Evolutionary conservation across 2,797 vertebrate species (phyloP), one percentile per base, ranked within the genome.

Genomic region (Lophotriccus pileatus): DNA sequence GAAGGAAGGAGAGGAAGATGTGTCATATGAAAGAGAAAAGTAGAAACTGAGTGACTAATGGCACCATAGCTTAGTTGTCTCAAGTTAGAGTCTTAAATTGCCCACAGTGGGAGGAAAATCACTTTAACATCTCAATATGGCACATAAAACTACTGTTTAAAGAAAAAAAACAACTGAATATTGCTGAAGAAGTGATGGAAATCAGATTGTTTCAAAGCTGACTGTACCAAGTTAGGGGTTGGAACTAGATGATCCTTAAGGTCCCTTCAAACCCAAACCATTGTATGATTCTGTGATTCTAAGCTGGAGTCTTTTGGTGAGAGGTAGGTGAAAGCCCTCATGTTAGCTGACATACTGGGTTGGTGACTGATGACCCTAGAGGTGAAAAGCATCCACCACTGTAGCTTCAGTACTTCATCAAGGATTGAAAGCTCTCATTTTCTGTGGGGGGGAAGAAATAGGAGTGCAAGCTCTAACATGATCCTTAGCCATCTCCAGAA

Each of bases 31-130:
- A 81, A 87, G 56, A 75, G 64, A 69, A 87, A 91, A 83, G 68
- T 20, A 82, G 47, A 75, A 36, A 87, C 52, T 59, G 55, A 83
- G n/a, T 89, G 83, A 88, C 47, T 88, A 70, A 96, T 21, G 49
- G 67, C 75, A 91, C 56, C 3, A 1, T 9, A 74, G 49, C 80
- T 86, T 75, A 84, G 28, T 50, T 82, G 39, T 89, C 81, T 93
- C 59, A 73, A 36, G 55, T 69, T 59, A 55, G 69, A 91, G 34
- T 69, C 62, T 84, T 75, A 93, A 96, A 95, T 91, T 93, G 80
- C 76, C 70, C 83, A 73, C 75, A 64, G 92, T 94, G 83, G 69
- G 89, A 2, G 47, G 66, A 94, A 96, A 92, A 80, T 76, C 80
- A 86, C 87, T 93, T 93, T 56, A 91, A 79, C 56, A n/a, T 84